Conservation (phyloP, 1,140 invertebrate genomes). For the Helicoverpa zea region DNA sequence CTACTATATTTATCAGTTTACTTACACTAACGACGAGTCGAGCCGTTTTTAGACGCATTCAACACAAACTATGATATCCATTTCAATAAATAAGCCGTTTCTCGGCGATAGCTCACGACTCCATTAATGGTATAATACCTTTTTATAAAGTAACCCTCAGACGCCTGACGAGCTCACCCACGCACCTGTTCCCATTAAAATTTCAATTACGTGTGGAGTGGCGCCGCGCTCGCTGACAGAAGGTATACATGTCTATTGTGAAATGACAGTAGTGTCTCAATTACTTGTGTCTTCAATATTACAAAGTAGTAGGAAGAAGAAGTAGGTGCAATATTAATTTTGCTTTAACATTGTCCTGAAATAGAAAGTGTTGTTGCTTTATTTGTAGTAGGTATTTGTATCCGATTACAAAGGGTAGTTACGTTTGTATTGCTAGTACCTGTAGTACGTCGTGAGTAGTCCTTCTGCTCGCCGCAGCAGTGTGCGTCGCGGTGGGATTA, state of each 20-base stretch:
- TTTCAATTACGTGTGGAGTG: conserved; percentile 66
- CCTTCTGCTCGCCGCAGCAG: neutral
- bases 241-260: neutral
- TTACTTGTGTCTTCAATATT: neutral
- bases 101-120: neutral
- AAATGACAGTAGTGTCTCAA: too few species aligned
- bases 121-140: neutral
- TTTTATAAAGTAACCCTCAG: neutral
- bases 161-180: conserved; percentile 32
- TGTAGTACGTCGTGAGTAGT: neutral
- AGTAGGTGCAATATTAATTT: too few species aligned
- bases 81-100: conserved; percentile 16
- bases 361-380: too few species aligned
- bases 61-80: neutral
- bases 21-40: conserved; percentile 7
- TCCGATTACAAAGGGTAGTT: too few species aligned
- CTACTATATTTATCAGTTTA: neutral
- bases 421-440: too few species aligned
- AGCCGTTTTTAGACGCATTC: neutral
- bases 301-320: too few species aligned
- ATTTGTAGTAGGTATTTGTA: too few species aligned
- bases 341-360: too few species aligned
- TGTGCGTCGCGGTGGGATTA: conserved; percentile 26
- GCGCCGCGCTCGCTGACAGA: conserved; percentile 33
- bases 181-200: conserved; percentile 72